Conservation (phyloP, 2,113 vertebrate species). For the Odobenus rosmarus region DNA sequence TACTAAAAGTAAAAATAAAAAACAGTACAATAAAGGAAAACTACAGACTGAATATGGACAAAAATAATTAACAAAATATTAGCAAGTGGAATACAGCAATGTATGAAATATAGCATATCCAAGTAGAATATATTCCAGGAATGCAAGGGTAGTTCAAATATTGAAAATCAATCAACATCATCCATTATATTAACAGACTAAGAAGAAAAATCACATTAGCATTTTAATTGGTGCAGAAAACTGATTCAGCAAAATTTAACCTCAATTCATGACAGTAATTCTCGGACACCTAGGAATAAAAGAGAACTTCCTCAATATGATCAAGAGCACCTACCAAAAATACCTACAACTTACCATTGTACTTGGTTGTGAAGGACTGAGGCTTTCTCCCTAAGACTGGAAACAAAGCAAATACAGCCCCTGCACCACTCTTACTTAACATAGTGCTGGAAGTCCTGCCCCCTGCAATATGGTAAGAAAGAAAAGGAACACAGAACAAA, state of each 20-base stretch:
- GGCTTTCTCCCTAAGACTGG: background rate
- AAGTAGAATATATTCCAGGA: background rate
- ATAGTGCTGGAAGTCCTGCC: background rate
- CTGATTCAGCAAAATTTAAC: background rate
- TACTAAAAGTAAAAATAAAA: background rate
- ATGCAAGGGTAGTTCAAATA: background rate
- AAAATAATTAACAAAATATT: background rate
- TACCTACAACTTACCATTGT: background rate
- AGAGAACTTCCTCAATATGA: background rate
- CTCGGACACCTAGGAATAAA: background rate
- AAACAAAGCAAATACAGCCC: background rate
- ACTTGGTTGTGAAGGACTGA: background rate
- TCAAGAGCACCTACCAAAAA: background rate
- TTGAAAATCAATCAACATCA: background rate
- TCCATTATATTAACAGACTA: background rate
- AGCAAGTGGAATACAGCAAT: background rate
- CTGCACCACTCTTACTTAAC: background rate
- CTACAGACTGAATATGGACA: background rate
- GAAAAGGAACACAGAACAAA: background rate
- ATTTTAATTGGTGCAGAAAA: background rate
- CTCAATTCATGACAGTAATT: background rate
- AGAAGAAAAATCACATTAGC: background rate
- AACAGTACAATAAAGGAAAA: background rate
- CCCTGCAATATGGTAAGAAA: background rate
- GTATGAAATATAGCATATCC: background rate